Percentiles rank a stretch among this genome's conserved stretches.
Evolutionary conservation across 2,113 vertebrate genomes (phyloP).

Genomic region (Thamnaconus septentrionalis): DNA sequence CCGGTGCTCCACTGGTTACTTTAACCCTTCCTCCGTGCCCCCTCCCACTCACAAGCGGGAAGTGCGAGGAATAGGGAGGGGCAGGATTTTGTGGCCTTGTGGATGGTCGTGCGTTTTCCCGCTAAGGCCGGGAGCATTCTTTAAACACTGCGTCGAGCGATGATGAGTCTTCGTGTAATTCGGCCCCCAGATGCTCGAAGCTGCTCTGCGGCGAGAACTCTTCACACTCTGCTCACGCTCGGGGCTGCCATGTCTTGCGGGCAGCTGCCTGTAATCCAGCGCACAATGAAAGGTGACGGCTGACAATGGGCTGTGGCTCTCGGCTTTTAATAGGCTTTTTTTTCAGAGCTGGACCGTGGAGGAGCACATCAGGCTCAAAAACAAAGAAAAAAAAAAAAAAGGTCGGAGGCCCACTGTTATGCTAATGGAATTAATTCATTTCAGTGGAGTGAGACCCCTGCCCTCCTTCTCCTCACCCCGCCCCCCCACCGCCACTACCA

Average conservation of each 20-base stretch:
- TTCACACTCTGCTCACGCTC: too few relatives aligned
- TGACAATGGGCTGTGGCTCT: constrained; percentile 54
- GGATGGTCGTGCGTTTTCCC: not conserved
- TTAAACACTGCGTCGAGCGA: too few relatives aligned
- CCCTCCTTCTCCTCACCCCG: too few relatives aligned
- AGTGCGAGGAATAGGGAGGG: constrained; percentile 37
- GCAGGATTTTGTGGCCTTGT: constrained; percentile 14
- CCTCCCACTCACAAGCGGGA: constrained; percentile 39
- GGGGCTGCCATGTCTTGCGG: constrained; percentile 23
- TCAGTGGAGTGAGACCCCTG: constrained; percentile 14
- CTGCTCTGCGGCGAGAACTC: too few relatives aligned
- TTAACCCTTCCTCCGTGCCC: constrained; percentile 62
- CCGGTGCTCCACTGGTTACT: constrained; percentile 56
- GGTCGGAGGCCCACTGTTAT: constrained; percentile 56
- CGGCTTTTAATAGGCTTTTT: constrained; percentile 49
- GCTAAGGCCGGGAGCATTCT: too few relatives aligned
- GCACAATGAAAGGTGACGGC: constrained; percentile 58
- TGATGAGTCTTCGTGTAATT: too few relatives aligned
- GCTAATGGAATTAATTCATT: constrained; percentile 65
- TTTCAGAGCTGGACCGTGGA: constrained; percentile 53
- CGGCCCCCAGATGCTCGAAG: too few relatives aligned
- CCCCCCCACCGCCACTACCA: constrained; percentile 20
- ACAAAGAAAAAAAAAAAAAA: constrained; percentile 56
- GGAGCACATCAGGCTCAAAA: constrained; percentile 46
- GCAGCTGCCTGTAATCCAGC: constrained; percentile 41